Evolutionary conservation across 2,888 invertebrate species (phyloP).

Genomic region (Artemia sinica): DNA sequence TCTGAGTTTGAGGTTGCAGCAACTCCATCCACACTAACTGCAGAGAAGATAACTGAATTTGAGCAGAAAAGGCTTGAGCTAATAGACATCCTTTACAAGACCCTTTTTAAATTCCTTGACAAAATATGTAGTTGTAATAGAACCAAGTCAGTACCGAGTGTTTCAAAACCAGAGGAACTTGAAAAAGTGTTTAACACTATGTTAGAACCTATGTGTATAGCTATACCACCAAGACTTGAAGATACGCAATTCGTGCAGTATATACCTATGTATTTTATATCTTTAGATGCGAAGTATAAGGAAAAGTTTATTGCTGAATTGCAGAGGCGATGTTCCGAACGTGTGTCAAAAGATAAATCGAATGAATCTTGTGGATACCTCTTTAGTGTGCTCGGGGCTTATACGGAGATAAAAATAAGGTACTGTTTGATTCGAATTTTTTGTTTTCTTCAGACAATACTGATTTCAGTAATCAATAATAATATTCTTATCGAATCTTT

Average conservation of each 20-base stretch:
- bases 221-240: neutral
- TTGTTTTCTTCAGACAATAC: no score
- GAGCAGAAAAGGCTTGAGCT: neutral
- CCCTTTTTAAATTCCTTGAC: neutral
- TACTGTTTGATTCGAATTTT: neutral
- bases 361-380: neutral
- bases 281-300: neutral
- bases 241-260: constrained; percentile 11
- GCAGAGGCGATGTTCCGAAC: neutral
- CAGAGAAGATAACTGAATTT: neutral
- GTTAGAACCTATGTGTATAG: neutral
- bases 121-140: neutral
- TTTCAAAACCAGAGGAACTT: neutral
- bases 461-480: no score
- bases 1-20: neutral
- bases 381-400: neutral
- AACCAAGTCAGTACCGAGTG: neutral
- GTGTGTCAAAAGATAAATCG: neutral
- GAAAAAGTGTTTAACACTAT: neutral
- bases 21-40: constrained; percentile 1
- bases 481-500: no score
- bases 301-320: neutral
- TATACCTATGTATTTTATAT: neutral
- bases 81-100: neutral
- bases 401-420: neutral